phyloP scores from a whole-genome alignment of 2,797 vertebrate species.

The Cyprinodon diabolis region DNA sequence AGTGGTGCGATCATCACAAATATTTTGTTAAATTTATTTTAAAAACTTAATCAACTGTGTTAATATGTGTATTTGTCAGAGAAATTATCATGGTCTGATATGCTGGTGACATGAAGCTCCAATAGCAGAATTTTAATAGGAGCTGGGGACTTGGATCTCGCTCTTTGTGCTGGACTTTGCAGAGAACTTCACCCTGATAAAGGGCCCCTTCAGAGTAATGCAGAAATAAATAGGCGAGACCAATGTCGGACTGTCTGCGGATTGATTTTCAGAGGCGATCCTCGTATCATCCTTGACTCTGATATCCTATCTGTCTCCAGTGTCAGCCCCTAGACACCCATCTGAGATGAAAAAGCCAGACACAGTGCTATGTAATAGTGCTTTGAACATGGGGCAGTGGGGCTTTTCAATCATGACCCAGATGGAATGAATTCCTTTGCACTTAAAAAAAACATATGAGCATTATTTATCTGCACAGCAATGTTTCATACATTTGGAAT shows the following conservation, averaged over 20 bases:
- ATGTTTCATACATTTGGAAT: constrained; percentile 48
- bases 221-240: constrained; percentile 66
- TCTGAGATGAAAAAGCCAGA: constrained; percentile 75
- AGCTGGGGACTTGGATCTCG: constrained; percentile 21
- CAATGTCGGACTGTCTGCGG: constrained; percentile 51
- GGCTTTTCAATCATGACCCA: constrained; percentile 74
- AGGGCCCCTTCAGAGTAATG: constrained; percentile 45
- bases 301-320: constrained; percentile 74
- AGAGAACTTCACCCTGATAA: constrained; percentile 45
- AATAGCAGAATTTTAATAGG: constrained; percentile 17
- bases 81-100: constrained; percentile 11
- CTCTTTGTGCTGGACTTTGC: constrained; percentile 36
- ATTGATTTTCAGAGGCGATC: constrained; percentile 77
- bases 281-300: constrained; percentile 73
- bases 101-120: not conserved
- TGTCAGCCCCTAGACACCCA: constrained; percentile 67
- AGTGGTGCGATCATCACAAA: not conserved
- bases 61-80: not conserved
- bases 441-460: constrained; percentile 46
- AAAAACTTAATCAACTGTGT: not conserved
- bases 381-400: constrained; percentile 69
- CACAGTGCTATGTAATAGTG: constrained; percentile 67
- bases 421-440: constrained; percentile 66
- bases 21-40: not conserved
- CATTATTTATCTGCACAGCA: constrained; percentile 65